Conservation (phyloP, 2,113 vertebrate species). For the Chloebia gouldiae region DNA sequence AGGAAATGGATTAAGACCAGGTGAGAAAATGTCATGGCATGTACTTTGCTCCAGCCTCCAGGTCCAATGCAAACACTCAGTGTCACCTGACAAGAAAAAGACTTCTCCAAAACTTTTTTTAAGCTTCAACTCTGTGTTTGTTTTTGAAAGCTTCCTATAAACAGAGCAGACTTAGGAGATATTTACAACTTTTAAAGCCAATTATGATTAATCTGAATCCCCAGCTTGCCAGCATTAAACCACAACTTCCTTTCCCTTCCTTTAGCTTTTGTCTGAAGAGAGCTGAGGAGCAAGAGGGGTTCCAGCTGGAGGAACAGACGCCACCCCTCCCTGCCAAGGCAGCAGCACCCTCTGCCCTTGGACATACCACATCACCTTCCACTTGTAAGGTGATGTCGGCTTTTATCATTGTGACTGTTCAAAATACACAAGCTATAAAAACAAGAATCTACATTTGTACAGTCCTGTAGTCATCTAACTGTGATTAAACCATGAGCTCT, state of each 20-base stretch:
- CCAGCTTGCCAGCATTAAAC: not conserved
- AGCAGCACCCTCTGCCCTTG: not conserved
- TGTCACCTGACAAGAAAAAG: not conserved
- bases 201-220: not conserved
- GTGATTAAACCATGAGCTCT: not conserved
- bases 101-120: not conserved
- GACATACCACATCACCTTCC: not conserved
- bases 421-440: not conserved
- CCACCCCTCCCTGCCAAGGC: not conserved
- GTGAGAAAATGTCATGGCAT: not conserved
- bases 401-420: not conserved
- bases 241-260: not conserved
- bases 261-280: not conserved
- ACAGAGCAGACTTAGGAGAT: not conserved
- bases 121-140: not conserved
- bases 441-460: not conserved
- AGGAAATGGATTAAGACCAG: not conserved
- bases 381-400: not conserved
- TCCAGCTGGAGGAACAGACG: not conserved
- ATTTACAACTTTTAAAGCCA: not conserved
- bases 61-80: not conserved
- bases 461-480: not conserved
- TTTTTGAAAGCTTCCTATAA: slow-evolving; percentile 16
- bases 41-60: not conserved
- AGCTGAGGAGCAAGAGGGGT: not conserved